Evolutionary conservation across 2,888 invertebrate genomes (phyloP), one percentile per base, ranked within the genome.

Genomic region (Scaptomyza reducta): DNA sequence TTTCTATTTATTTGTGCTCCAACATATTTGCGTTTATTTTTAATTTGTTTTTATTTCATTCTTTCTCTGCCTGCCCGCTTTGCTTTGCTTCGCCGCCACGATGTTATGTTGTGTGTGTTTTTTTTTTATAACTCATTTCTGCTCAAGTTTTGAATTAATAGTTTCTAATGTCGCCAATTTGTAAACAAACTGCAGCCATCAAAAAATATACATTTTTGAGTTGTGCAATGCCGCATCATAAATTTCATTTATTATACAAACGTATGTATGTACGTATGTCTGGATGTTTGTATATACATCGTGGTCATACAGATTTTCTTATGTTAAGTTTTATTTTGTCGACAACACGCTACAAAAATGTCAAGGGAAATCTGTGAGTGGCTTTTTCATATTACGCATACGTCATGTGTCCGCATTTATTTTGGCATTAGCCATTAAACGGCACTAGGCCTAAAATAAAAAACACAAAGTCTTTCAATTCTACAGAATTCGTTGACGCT

Each of bases 151-250:
- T 62, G 65, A 64, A 70, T 74, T 81, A 79, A 85, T 77, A 74
- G 81, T 61, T 81, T 82, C 69, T 77, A 69, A 77, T 88, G 88
- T 88, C 85, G 83, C 83, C 87, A 81, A 85, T 87, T 88, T 87
- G 87, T 87, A 84, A 87, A 87, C 87, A 88, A 85, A 77, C 65
- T 66, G 70, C 57, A 69, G 77, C 47, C 41, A 70, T 77, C 73
- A 71, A 84, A 69, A 77, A 60, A 55, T 70, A 58, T 25, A 60
- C 33, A 22, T 47, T 57, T 46, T 33, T 53, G 58, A 16, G 16
- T 75, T 79, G 75, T 73, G 77, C 65, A 81, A 83, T 73, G 27
- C 11, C 22, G 10, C 35, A 41, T 50, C 66, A 67, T 50, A 65
- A 73, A 63, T 69, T 55, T 47, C 58, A 55, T 59, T 50, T 45